Evolutionary conservation across 1,140 invertebrate genomes (phyloP), one percentile per base, ranked within the genome.

Genomic region (Himalopsyche phryganea): DNA sequence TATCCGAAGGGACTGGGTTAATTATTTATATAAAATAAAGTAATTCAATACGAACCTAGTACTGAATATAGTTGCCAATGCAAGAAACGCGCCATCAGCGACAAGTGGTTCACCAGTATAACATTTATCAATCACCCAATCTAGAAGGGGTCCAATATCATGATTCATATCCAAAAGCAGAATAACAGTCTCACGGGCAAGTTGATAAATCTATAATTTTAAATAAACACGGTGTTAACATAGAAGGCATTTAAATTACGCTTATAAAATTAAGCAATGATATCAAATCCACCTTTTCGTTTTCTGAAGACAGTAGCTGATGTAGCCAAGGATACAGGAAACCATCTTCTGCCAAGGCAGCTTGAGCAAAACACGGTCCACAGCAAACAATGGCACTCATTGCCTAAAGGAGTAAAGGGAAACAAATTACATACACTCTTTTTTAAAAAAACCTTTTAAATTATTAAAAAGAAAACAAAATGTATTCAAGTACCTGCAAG

Each of bases 61-160:
- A 69, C 93, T 96, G 72, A 98, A 99, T 60, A 98, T 92, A 11
- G 94, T 91, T 17, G 94, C 93, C 11, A 99, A 80, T 7, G 96
- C 93, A 66, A 93, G 83, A 71, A 98, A 98, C 70, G 96, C 98
- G 1, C 92, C 91, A 72, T 98, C 94, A 6, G 95, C 94, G 15
- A 98, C 92, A 58, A 90, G 83, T 6, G 89, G 85, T 4, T 84
- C 74, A 2, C 93, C 94, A 0, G 94, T 98, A 70, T 96, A 99
- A 74, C 97, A 99, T 46, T 94, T 85, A 77, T 98, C 93, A 15
- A 99, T 94, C 0, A 96, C 89, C 96, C 96, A 98, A 75, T 99
- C 97, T 5, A 99, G 77, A 11, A 99, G 76, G 2, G 90, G 83
- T 0, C 94, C 92, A 50, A 91, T 89, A 71, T 98, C 96, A 1